A percentile compares a stretch with the other conserved stretches of the same genome.
Evolutionary conservation across 2,113 vertebrate species (phyloP).

Genomic region (Lathamus discolor): DNA sequence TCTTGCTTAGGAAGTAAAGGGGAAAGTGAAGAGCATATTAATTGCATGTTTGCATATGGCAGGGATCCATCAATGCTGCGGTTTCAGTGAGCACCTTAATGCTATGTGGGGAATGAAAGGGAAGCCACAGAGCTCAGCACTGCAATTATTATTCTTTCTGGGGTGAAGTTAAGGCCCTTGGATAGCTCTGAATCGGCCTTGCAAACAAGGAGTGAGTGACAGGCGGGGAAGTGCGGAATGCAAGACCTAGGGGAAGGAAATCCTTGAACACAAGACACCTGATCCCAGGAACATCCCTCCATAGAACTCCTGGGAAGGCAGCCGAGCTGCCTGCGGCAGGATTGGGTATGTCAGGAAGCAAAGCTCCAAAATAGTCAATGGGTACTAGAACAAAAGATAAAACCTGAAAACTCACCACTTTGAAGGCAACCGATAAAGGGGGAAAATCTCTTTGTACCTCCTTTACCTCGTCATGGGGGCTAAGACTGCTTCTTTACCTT

Average conservation of each 20-base stretch:
- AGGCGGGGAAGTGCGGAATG: background rate
- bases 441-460: background rate
- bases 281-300: background rate
- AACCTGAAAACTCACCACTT: background rate
- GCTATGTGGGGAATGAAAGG: slow-evolving; percentile 67
- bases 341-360: background rate
- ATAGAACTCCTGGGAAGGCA: background rate
- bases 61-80: slow-evolving; percentile 64
- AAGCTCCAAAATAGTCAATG: background rate
- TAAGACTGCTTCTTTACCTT: background rate
- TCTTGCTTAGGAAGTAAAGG: slow-evolving; percentile 33
- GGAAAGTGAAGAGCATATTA: slow-evolving; percentile 69
- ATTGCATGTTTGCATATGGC: slow-evolving; percentile 65
- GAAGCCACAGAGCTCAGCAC: slow-evolving; percentile 48
- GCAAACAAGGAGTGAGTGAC: background rate
- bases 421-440: background rate
- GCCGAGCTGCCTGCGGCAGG: background rate
- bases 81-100: slow-evolving; percentile 65
- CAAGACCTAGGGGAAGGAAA: background rate
- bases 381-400: background rate
- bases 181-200: background rate
- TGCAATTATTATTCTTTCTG: slow-evolving; percentile 19
- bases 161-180: background rate
- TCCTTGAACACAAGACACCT: background rate
- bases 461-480: background rate